These are phyloP conservation scores for Mastigias papua DNA, from an alignment of 30 jellyfish, hydroid and myxozoan species.

Conservation along the genomic window DNA sequence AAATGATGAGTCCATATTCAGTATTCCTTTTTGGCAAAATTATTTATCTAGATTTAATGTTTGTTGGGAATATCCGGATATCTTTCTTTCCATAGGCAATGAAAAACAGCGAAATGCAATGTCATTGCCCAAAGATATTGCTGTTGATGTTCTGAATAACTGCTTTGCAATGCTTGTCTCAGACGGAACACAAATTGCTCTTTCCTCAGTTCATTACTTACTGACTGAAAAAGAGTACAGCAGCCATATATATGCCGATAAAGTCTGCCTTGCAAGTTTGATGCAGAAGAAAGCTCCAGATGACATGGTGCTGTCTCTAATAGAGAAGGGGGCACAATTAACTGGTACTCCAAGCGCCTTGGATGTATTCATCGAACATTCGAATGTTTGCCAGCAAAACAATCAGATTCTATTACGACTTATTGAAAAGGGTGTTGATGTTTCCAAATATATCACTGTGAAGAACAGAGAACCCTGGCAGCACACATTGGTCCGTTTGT, in stretches of 20 bases:
- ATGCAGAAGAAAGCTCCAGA: constrained; percentile 5
- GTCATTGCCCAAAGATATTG: constrained; percentile 5
- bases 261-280: not conserved
- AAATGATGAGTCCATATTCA: too few species aligned
- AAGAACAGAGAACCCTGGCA: constrained; percentile 6
- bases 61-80: not conserved
- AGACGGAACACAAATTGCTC: constrained; percentile 4
- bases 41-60: not conserved
- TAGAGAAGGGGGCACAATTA: not conserved
- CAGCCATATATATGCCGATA: not conserved
- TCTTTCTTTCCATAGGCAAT: not conserved
- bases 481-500: constrained; percentile 11
- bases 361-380: not conserved
- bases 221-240: not conserved
- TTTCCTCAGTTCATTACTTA: not conserved
- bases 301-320: constrained; percentile 7
- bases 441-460: not conserved
- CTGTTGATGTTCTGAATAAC: not conserved
- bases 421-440: constrained; percentile 26
- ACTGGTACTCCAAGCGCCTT: not conserved
- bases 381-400: not conserved
- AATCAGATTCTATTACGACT: constrained; percentile 2
- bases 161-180: constrained; percentile 9
- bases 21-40: too few species aligned
- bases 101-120: not conserved